Base-by-base conservation (phyloP, 2,888 invertebrate genomes). In the Helicoverpa assulta region DNA sequence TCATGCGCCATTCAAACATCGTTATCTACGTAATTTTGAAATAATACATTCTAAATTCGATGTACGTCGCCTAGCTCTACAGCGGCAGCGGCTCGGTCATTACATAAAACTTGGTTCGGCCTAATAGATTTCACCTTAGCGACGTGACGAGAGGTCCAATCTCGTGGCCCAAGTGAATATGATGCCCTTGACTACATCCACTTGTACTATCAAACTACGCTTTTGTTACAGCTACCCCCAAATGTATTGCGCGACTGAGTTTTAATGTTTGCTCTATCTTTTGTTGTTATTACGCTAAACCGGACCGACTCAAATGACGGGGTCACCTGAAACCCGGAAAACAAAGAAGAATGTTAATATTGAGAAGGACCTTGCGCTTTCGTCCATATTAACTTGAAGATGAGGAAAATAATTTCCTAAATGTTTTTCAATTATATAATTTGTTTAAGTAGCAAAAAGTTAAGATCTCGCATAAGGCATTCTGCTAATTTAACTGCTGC, bases 41-140 rank as follows among this genome's bases (percentile, higher is more conserved):
- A 66, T 55, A 5, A 60, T 59, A 60, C 63, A 63, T 67, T 67
- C 55, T 77, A 59, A 77, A 73, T 65, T 59, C 50, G 59, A 61
- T 50, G 18, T 26, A 40, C 43, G 7, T 54, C 21, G 63, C 21
- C 37, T 51, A 33, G 19, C 26, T 62, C 33, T 40, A 47, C 59
- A 58, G 19, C 21, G 47, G 16, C 52, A 58, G 19, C 21, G 47
- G 16, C 52, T 57, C 52, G 37, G 37, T 65, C 54, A 54, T 70
- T 69, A 71, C 53, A 69, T 67, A 73, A 64, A 76, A 62, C 57
- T 66, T 65, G 6, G 52, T 57, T 58, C 33, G 43, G 60, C 60
- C 73, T 67, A 66, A 77, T 77, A 80, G 71, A 71, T 71, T 76
- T 64, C 70, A 67, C 70, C 51, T 71, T 55, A 68, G 59, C 51